Conservation (phyloP, 2,797 vertebrate species). For the Tokudaia tokunoshimensis region DNA sequence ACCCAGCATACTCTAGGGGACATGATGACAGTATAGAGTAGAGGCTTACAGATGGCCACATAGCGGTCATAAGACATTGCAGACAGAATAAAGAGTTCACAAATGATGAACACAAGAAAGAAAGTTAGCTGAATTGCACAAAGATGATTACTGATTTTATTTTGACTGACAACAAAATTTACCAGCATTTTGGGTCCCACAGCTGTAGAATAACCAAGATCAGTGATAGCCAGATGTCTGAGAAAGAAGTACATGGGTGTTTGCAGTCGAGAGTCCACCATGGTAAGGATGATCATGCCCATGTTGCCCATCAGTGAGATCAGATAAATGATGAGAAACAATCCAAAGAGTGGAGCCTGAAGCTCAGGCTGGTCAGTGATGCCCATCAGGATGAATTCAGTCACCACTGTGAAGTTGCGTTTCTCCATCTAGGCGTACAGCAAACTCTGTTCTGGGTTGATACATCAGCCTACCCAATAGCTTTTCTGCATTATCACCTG, state of each 20-base stretch:
- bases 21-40: conserved; percentile 63
- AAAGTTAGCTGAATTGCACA: conserved; percentile 51
- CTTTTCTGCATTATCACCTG: background rate
- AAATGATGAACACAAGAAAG: conserved; percentile 63
- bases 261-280: conserved; percentile 37
- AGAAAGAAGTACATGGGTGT: conserved; percentile 70
- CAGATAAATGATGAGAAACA: background rate
- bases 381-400: conserved; percentile 73
- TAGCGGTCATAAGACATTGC: conserved; percentile 67
- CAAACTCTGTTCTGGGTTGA: background rate
- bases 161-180: background rate
- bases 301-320: conserved; percentile 62
- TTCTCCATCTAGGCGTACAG: background rate
- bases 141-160: background rate
- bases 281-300: conserved; percentile 67
- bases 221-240: conserved; percentile 32
- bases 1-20: conserved; percentile 11
- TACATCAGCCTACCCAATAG: background rate
- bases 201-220: conserved; percentile 58
- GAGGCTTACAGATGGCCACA: conserved; percentile 65
- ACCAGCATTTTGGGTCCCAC: conserved; percentile 40
- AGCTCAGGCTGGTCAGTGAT: conserved; percentile 14
- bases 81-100: conserved; percentile 64
- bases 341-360: background rate
- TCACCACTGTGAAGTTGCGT: background rate